Conservation (phyloP, 2,888 invertebrate genomes). For the Seira ritae region DNA sequence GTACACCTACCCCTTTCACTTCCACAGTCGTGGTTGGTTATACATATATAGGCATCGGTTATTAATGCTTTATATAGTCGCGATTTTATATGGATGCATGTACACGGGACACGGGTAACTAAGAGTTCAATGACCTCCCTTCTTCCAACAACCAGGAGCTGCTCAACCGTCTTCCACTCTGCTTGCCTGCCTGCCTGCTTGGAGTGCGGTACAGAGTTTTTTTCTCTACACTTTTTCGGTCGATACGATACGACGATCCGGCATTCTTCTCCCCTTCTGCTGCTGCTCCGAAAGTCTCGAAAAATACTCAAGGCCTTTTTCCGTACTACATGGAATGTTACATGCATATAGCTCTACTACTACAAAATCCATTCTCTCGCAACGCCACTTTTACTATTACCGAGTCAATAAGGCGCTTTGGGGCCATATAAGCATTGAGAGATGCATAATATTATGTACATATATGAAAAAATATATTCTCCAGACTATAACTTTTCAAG, state of each 20-base stretch:
- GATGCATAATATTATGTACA: background rate
- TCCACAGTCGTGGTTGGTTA: background rate
- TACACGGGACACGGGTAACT: conserved; percentile 49
- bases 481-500: background rate
- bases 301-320: conserved; percentile 49
- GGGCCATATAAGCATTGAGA: background rate
- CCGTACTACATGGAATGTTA: background rate
- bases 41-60: background rate
- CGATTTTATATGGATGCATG: background rate
- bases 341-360: background rate
- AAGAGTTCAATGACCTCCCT: conserved; percentile 58
- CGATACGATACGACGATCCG: conserved; percentile 53
- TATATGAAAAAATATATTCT: background rate
- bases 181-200: conserved; percentile 25
- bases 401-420: too few relatives aligned
- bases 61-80: conserved; percentile 19
- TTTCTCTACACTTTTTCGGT: conserved; percentile 45
- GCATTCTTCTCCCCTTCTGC: conserved; percentile 30
- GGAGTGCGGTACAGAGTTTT: conserved; percentile 25
- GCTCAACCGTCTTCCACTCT: background rate
- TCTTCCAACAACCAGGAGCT: conserved; percentile 6
- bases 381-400: too few relatives aligned
- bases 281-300: conserved; percentile 24
- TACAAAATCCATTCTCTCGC: background rate
- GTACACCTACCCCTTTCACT: background rate